These are phyloP conservation scores for Heloderma charlesbogerti DNA, from an alignment of 2,113 vertebrate species.

Conservation along the genomic window DNA sequence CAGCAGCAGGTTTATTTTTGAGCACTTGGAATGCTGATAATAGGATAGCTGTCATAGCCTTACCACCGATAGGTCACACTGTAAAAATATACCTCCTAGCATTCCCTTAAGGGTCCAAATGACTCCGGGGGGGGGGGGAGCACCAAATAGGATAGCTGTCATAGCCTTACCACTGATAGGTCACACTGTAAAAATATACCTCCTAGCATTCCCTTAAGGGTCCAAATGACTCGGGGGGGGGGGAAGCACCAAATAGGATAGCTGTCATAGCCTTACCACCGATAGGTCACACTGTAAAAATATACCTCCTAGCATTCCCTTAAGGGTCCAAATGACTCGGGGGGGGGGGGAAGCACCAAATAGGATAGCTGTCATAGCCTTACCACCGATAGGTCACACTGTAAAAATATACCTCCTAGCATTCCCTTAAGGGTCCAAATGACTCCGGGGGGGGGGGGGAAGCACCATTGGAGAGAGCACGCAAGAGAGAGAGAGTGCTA, in stretches of 20 bases:
- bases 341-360: constrained; percentile 5
- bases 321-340: constrained; percentile 14
- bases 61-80: constrained; percentile 34
- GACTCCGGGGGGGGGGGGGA: constrained; percentile 20
- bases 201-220: constrained; percentile 31
- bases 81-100: constrained; percentile 31
- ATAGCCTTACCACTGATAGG: constrained; percentile 38
- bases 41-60: constrained; percentile 32
- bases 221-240: neutral
- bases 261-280: constrained; percentile 31
- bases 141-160: constrained; percentile 21
- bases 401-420: constrained; percentile 31
- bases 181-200: constrained; percentile 27
- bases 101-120: constrained; percentile 14
- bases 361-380: constrained; percentile 32
- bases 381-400: constrained; percentile 34
- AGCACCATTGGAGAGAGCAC: constrained; percentile 6
- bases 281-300: constrained; percentile 39
- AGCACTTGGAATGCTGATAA: constrained; percentile 43
- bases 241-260: constrained; percentile 39
- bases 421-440: constrained; percentile 14
- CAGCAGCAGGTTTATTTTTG: constrained; percentile 55
- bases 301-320: constrained; percentile 26
- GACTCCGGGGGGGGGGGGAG: constrained; percentile 25
- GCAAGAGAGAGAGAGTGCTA: neutral